Evolutionary conservation across 64 coral and sea anemone genomes (phyloP).

Genomic region (Trachythela sp.): DNA sequence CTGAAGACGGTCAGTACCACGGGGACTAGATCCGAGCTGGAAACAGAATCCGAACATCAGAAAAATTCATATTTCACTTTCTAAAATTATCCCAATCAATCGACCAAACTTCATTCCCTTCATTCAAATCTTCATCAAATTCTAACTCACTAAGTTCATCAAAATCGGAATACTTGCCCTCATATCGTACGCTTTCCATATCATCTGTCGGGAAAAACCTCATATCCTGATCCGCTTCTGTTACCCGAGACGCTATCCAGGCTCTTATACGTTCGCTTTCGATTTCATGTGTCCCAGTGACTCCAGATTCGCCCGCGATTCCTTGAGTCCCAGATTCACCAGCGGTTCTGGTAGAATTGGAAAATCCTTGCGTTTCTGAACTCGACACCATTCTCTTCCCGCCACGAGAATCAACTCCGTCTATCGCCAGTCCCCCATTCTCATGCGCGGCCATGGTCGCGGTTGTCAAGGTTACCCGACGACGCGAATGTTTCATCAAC

Average conservation of each 20-base stretch:
- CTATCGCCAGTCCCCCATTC: not conserved
- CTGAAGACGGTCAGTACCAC: too few species aligned
- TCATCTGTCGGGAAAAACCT: not conserved
- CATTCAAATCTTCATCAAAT: slow-evolving; percentile 7
- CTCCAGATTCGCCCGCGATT: not conserved
- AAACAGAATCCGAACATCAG: not conserved
- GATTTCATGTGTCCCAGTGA: not conserved
- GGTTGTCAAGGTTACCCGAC: not conserved
- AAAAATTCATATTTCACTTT: not conserved
- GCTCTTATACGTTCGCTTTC: too few species aligned
- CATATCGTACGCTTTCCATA: not conserved
- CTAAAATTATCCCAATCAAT: not conserved
- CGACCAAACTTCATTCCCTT: not conserved
- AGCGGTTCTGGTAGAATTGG: not conserved
- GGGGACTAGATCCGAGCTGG: not conserved
- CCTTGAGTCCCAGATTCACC: not conserved
- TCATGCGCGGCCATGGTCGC: not conserved
- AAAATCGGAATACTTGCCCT: slow-evolving; percentile 17
- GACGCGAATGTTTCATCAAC: not conserved
- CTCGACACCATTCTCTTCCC: not conserved
- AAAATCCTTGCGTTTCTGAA: not conserved
- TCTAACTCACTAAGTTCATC: slow-evolving; percentile 6
- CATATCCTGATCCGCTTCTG: not conserved
- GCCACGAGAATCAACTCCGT: not conserved
- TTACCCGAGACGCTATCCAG: not conserved